A percentile compares a stretch with the other conserved stretches of the same genome.
phyloP scores from a whole-genome alignment of 2,888 invertebrate species.

The Mechanitis messenoides region DNA sequence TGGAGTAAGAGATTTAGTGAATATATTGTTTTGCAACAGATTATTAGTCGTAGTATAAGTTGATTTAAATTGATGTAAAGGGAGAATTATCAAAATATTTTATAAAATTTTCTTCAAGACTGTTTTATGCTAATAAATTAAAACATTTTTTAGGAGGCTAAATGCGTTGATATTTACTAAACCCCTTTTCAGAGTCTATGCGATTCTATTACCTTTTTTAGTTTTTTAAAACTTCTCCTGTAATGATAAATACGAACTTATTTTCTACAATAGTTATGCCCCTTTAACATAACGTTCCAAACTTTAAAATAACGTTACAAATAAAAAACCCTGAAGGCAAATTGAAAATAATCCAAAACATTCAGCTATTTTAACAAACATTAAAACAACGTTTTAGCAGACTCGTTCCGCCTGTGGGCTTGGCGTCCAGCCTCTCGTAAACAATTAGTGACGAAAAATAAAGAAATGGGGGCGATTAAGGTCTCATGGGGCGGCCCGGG shows the following conservation, averaged over 20 bases:
- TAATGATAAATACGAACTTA: background rate
- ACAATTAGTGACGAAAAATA: conserved; percentile 62
- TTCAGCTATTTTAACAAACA: conserved; percentile 12
- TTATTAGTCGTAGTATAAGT: background rate
- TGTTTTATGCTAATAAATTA: too few relatives aligned
- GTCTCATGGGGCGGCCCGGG: conserved; percentile 45
- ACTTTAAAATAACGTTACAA: background rate
- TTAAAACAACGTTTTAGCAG: conserved; percentile 11
- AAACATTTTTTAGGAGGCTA: too few relatives aligned
- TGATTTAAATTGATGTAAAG: background rate
- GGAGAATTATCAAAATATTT: too few relatives aligned
- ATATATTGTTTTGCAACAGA: background rate
- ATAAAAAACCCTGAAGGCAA: conserved; percentile 4
- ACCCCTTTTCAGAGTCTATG: too few relatives aligned
- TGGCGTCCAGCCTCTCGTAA: conserved; percentile 60
- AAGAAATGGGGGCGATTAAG: conserved; percentile 41
- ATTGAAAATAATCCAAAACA: conserved; percentile 11
- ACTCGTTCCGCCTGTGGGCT: conserved; percentile 53
- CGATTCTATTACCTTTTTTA: background rate
- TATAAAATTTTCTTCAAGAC: too few relatives aligned
- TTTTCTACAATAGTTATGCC: background rate
- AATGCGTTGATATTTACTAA: too few relatives aligned
- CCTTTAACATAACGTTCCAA: background rate
- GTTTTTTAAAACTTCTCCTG: background rate
- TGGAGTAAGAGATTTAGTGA: conserved; percentile 29